These are phyloP conservation scores for Panthera uncia DNA, from an alignment of 2,113 vertebrate species.

Conservation along the genomic window DNA sequence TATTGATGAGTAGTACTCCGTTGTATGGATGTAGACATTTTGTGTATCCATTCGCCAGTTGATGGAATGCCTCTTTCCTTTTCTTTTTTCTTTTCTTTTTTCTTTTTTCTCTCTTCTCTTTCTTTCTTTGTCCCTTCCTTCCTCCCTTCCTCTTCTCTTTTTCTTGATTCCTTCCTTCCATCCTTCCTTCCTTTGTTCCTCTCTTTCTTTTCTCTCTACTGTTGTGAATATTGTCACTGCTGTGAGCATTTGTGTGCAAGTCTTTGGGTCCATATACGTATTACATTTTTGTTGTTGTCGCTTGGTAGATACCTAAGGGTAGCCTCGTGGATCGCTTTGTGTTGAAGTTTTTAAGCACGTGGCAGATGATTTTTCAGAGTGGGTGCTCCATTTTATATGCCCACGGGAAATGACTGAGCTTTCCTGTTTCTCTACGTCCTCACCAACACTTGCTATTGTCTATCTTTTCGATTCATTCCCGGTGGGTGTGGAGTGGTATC, in stretches of 20 bases:
- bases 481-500: background rate
- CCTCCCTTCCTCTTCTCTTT: too few species aligned
- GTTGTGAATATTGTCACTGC: background rate
- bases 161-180: too few species aligned
- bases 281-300: background rate
- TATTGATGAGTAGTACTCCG: background rate
- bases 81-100: rapidly evolving
- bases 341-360: slow-evolving; percentile 21
- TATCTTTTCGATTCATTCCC: background rate
- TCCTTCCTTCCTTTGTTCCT: too few species aligned
- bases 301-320: background rate
- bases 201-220: background rate
- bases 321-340: background rate
- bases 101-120: too few species aligned
- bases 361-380: background rate
- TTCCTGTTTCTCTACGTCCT: slow-evolving; percentile 4
- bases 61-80: background rate
- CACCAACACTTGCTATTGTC: background rate
- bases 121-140: too few species aligned
- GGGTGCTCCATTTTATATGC: background rate
- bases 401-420: background rate
- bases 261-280: background rate
- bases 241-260: background rate
- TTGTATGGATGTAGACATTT: background rate
- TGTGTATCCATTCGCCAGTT: background rate